Evolutionary conservation across 1,140 invertebrate species (phyloP), one percentile per base, ranked within the genome.

Genomic region (Meloidogyne exigua): DNA sequence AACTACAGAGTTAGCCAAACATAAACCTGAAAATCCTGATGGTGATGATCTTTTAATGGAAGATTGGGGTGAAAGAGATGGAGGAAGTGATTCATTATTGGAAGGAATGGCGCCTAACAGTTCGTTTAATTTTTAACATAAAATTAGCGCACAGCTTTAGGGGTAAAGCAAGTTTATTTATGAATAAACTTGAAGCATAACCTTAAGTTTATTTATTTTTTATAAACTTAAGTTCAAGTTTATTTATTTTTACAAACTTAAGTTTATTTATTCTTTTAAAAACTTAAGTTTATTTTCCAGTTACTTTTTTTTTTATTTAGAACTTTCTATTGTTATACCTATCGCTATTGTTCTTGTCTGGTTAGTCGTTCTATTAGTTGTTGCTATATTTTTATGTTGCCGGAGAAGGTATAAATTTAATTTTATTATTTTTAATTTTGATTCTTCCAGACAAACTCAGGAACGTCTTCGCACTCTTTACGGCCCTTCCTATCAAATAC

Each of bases 341-440:
- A 69, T 79, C 2, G 75, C 79, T 21, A 86, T 87, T 67, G 82
- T 87, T 32, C 80, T 76, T 62, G 81, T 84, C n/a, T 87, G 85
- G 85, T 39, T 87, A 7, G 49, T 87, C 1, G 75, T 87, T 25
- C 65, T 87, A 10, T 49, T 81, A 18, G 28, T 85, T 15, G 87
- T 87, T 23, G 85, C 72, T 5, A 42, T 78, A 26, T 83, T 84
- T 32, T 74, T 87, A n/a, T 85, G 84, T 67, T 87, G 83, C 62
- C 80, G 72, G 73, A 65, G 78, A 70, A 83, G 85, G 78, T 76
- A 66, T 15, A 15, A 42, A 25, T n/a, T 23, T 64, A 23, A 32
- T 32, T 9, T 69, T 69, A 68, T 73, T 69, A 32, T 72, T 57
- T 64, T 39, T 25, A 23, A 25, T 36, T 28, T 63, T 49, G 26